Percentiles rank a stretch among this genome's conserved stretches.
These are phyloP conservation scores for Aptenodytes forsteri DNA, from an alignment of 2,113 vertebrate species.

Conservation along the genomic window DNA sequence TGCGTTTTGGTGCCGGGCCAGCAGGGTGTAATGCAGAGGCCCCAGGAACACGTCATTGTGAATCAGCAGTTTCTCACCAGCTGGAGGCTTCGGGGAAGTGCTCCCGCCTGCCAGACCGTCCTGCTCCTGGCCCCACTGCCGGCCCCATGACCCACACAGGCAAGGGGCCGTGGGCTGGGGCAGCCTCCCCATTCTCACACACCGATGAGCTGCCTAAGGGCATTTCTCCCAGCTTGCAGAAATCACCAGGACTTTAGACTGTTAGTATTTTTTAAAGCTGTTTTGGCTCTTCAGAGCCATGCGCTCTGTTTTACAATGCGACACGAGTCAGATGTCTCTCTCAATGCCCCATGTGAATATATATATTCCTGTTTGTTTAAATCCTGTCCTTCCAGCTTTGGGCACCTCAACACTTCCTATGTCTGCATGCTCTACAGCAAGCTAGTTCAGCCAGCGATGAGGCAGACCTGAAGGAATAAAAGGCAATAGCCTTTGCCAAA, in stretches of 20 bases:
- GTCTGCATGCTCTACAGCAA: neutral
- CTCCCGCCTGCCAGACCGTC: fast-evolving
- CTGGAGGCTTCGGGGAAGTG: neutral
- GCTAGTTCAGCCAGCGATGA: neutral
- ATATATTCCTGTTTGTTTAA: neutral
- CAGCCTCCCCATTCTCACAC: neutral
- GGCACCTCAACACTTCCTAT: neutral
- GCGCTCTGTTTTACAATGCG: neutral
- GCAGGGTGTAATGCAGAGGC: neutral
- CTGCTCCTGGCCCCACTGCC: fast-evolving
- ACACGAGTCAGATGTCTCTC: neutral
- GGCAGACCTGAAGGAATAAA: neutral
- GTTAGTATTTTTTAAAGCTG: neutral
- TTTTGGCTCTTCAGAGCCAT: neutral
- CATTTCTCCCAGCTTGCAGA: neutral
- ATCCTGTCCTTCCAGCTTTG: neutral
- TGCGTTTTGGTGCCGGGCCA: neutral
- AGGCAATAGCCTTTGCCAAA: neutral
- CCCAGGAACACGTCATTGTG: neutral
- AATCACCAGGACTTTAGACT: neutral
- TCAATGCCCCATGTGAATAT: neutral
- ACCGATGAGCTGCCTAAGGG: neutral
- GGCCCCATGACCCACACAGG: neutral
- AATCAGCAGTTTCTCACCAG: neutral
- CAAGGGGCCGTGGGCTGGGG: fast-evolving